Evolutionary conservation across 2,888 invertebrate species (phyloP).

Genomic region (Halocaridina rubra): DNA sequence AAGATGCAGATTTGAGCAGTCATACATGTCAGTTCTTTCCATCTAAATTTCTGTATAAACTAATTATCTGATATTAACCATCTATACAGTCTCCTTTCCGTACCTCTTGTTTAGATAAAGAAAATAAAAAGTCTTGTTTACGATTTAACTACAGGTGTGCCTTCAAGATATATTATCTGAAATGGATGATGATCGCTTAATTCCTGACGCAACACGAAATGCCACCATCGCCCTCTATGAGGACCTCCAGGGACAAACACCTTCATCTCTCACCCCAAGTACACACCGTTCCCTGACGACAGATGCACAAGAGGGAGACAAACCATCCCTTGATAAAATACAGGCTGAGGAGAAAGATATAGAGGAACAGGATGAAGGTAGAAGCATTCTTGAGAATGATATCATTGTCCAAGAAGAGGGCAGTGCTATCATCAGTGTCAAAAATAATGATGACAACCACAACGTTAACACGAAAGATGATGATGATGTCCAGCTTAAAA

Average conservation of each 20-base stretch:
- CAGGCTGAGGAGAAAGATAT: background rate
- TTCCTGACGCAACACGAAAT: conserved; percentile 34
- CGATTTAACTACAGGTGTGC: conserved; percentile 40
- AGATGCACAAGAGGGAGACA: background rate
- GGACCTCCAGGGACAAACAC: background rate
- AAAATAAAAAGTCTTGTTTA: too few species aligned
- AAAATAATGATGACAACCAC: background rate
- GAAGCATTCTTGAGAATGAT: too few species aligned
- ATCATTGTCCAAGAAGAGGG: background rate
- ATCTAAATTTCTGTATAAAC: too few species aligned
- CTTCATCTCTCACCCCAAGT: background rate
- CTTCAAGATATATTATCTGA: conserved; percentile 35
- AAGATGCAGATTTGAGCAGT: too few species aligned
- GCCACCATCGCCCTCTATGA: conserved; percentile 18
- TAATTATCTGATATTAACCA: too few species aligned
- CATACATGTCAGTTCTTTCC: too few species aligned
- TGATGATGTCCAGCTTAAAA: background rate
- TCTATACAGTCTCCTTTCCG: too few species aligned
- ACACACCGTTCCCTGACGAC: background rate
- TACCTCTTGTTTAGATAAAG: too few species aligned
- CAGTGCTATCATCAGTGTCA: too few species aligned
- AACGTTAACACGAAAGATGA: background rate
- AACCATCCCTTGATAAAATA: background rate
- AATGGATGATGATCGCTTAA: conserved; percentile 34
- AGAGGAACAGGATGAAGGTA: background rate